These are phyloP conservation scores for Mallotus villosus DNA, from an alignment of 2,797 vertebrate genomes.

Conservation along the genomic window DNA sequence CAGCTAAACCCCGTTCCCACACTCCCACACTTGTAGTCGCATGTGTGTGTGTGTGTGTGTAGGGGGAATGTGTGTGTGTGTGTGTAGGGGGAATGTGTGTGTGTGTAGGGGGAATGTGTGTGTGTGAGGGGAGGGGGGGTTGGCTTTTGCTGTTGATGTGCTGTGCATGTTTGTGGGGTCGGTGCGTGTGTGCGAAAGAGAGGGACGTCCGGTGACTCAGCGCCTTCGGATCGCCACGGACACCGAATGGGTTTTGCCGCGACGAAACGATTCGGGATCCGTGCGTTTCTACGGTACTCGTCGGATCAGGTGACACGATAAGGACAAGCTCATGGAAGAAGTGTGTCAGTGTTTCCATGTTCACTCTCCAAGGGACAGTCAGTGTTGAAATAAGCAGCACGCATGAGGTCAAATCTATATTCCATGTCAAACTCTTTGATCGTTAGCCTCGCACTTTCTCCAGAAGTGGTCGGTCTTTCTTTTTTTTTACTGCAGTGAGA, in stretches of 20 bases:
- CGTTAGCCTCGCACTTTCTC: not conserved
- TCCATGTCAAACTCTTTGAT: not conserved
- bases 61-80: too few relatives aligned
- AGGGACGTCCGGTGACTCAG: slow-evolving; percentile 56
- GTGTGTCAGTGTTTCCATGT: slow-evolving; percentile 7
- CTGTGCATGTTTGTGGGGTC: slow-evolving; percentile 17
- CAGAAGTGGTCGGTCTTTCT: not conserved
- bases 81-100: slow-evolving; percentile 5
- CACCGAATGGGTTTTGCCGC: slow-evolving; percentile 7
- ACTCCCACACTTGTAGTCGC: slow-evolving; percentile 41
- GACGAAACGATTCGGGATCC: not conserved
- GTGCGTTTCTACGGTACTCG: not conserved
- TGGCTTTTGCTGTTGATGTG: not conserved
- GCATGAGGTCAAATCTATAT: slow-evolving; percentile 20
- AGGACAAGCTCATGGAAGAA: slow-evolving; percentile 4
- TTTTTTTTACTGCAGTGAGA: not conserved
- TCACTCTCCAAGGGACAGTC: not conserved
- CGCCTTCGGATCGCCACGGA: slow-evolving; percentile 30
- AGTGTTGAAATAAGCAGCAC: not conserved
- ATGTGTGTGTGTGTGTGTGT: slow-evolving; percentile 24
- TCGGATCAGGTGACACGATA: slow-evolving; percentile 21
- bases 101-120: not conserved
- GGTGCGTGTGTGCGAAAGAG: slow-evolving; percentile 15
- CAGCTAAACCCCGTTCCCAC: slow-evolving; percentile 40
- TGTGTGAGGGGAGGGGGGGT: too few relatives aligned